These are phyloP conservation scores for Centroberyx gerrardi DNA, from an alignment of 2,797 vertebrate genomes.

Conservation along the genomic window DNA sequence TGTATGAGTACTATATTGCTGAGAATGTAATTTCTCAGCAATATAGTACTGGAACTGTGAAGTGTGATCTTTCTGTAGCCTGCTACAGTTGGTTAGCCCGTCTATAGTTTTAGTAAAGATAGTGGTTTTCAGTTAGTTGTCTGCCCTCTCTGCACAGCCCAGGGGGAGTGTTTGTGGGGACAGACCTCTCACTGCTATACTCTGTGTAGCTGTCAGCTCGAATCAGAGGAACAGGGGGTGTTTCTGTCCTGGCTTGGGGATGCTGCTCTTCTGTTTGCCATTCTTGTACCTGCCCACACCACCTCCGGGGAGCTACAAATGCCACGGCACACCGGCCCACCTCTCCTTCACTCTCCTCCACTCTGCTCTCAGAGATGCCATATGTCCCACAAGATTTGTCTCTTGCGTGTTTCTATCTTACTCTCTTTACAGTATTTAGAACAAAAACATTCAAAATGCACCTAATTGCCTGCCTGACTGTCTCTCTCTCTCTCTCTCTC, in stretches of 20 bases:
- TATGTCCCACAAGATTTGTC: conserved; percentile 28
- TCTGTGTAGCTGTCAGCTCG: conserved; percentile 60
- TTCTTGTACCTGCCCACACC: conserved; percentile 40
- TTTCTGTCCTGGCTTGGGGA: conserved; percentile 44
- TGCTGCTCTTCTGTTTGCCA: conserved; percentile 42
- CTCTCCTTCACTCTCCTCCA: conserved; percentile 36
- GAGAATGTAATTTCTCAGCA: not conserved
- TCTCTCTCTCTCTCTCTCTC: too few species aligned
- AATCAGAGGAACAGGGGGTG: conserved; percentile 44
- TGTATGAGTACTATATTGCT: too few species aligned
- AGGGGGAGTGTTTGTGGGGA: conserved; percentile 24
- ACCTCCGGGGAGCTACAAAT: conserved; percentile 65
- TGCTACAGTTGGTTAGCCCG: not conserved
- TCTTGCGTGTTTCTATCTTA: conserved; percentile 1
- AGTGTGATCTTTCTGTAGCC: conserved; percentile 6
- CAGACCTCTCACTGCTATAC: conserved; percentile 41
- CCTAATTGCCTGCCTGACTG: conserved; percentile 24
- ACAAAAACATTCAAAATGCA: conserved; percentile 4
- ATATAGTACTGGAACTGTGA: not conserved
- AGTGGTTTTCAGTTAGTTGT: conserved; percentile 19
- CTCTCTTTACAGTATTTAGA: conserved; percentile 7
- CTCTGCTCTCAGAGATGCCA: conserved; percentile 33
- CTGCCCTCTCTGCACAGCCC: not conserved
- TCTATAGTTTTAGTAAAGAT: conserved; percentile 3
- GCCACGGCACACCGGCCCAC: conserved; percentile 46